phyloP scores from a whole-genome alignment of 37 sponge, comb jelly and placozoan species.

The Agelas oroides region DNA sequence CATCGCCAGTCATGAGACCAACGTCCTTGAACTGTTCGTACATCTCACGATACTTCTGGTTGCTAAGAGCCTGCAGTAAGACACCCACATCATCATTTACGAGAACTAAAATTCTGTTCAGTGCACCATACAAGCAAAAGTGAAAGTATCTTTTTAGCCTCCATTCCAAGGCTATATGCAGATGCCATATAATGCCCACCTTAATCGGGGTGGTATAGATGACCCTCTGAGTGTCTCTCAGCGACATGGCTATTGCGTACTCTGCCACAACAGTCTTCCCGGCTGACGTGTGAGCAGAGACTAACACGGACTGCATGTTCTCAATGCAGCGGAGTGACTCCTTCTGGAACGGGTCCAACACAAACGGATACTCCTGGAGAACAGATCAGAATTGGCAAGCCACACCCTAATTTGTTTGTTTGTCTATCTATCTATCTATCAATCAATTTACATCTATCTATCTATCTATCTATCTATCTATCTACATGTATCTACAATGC shows the following conservation, averaged over 20 bases:
- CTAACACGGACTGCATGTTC: constrained; percentile 93
- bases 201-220: constrained; percentile 99
- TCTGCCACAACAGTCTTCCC: constrained; percentile 99
- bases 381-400: background rate
- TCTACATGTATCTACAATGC: too few species aligned
- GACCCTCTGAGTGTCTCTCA: constrained; percentile 95
- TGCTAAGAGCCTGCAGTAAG: constrained; percentile 81
- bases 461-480: too few species aligned
- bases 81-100: too few species aligned
- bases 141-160: too few species aligned
- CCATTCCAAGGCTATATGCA: too few species aligned
- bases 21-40: constrained; percentile 93
- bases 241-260: constrained; percentile 95
- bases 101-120: too few species aligned
- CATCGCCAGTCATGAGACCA: constrained; percentile 99
- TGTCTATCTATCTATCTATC: too few species aligned
- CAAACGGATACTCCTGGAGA: constrained; percentile 84
- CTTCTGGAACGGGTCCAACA: constrained; percentile 94
- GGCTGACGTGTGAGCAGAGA: constrained; percentile 97
- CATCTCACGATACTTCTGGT: constrained; percentile 96
- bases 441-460: too few species aligned
- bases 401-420: too few species aligned
- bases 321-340: constrained; percentile 94
- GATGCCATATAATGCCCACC: constrained; percentile 55
- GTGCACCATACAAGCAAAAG: too few species aligned